Base-by-base conservation (phyloP, 1,140 invertebrate species). In the Drosophila auraria region DNA sequence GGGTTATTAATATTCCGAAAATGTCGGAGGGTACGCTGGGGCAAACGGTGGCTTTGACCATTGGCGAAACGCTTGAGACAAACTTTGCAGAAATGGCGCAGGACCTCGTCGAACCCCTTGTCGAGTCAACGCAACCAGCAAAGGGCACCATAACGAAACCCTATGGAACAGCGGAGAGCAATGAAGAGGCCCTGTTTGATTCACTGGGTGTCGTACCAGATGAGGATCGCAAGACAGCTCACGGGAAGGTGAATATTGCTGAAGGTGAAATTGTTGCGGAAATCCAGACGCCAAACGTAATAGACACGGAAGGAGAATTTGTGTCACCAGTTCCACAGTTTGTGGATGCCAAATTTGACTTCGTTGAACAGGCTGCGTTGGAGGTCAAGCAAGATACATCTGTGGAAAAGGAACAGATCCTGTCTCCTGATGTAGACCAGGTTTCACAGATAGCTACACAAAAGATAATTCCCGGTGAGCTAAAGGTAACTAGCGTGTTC, bases 221-320 rank as follows among this genome's bases (percentile, higher is more conserved):
- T 4, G n/a, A n/a, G 11, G 33, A 49, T 54, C 50, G 12, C 2
- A 20, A 45, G 9, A 27, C 25, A 0, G 70, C 45, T 12, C 53
- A 72, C 15, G 79, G 82, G 7, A 89, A 66, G 33, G 8, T 82
- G 6, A 64, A 53, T 15, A 66, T 91, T 8, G 45, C 44, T 93
- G 95, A 92, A 93, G 93, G 69, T 1, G 80, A 92, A 45, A 45
- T 75, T 1, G 82, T 78, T 8, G 82, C 89, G 3, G 68, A 86
- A 58, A 50, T 86, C 23, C 76, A 86, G 8, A 7, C 56, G 1
- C 53, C 75, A 7, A 68, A 44, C 12, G 40, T 90, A 4, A 81
- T 83, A 30, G 79, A 91, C 6, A 53, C 49, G 8, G 86, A 91
- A 36, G n/a, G 49, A 15, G 51, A 73, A 2, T 17, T 92, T 12